Percentiles rank a stretch among this genome's conserved stretches.
These are phyloP conservation scores for Apamea anceps DNA, from an alignment of 2,888 invertebrate species.

Conservation along the genomic window DNA sequence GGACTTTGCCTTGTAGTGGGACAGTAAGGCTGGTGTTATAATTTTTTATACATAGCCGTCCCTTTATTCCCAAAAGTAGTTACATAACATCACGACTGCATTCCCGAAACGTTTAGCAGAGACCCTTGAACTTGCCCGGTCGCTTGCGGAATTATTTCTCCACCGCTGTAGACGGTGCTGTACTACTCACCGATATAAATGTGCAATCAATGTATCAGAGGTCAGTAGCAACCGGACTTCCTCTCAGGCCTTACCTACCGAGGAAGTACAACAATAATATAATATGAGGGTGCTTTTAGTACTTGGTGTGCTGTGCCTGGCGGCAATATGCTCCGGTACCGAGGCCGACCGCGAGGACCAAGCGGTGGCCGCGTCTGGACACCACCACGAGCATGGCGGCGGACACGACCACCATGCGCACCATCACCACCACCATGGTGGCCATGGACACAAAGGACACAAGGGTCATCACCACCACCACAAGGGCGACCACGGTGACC, in stretches of 20 bases:
- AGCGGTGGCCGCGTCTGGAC: slow-evolving; percentile 88
- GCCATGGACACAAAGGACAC: slow-evolving; percentile 94
- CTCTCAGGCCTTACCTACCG: slow-evolving; percentile 60
- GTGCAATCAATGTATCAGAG: slow-evolving; percentile 72
- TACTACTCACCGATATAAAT: slow-evolving; percentile 84
- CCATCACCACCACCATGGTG: slow-evolving; percentile 93
- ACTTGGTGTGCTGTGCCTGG: slow-evolving; percentile 81
- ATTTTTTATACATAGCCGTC: neutral
- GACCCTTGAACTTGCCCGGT: neutral
- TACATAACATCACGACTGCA: neutral
- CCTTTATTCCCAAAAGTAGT: neutral
- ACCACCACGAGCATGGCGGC: slow-evolving; percentile 91
- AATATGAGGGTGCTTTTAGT: slow-evolving; percentile 83
- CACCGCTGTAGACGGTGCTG: slow-evolving; percentile 76
- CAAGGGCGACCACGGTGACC: slow-evolving; percentile 93
- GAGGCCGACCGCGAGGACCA: slow-evolving; percentile 78
- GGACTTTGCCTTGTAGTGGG: neutral
- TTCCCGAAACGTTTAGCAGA: neutral
- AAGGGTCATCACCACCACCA: slow-evolving; percentile 94
- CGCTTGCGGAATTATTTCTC: slow-evolving; percentile 86
- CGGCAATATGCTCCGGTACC: slow-evolving; percentile 79
- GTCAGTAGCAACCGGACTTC: slow-evolving; percentile 69
- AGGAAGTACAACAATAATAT: slow-evolving; percentile 59
- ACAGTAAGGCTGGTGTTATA: neutral
- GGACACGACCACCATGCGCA: slow-evolving; percentile 92